Evolutionary conservation across 2,888 invertebrate species (phyloP).

Genomic region (Habroteleia sp.): DNA sequence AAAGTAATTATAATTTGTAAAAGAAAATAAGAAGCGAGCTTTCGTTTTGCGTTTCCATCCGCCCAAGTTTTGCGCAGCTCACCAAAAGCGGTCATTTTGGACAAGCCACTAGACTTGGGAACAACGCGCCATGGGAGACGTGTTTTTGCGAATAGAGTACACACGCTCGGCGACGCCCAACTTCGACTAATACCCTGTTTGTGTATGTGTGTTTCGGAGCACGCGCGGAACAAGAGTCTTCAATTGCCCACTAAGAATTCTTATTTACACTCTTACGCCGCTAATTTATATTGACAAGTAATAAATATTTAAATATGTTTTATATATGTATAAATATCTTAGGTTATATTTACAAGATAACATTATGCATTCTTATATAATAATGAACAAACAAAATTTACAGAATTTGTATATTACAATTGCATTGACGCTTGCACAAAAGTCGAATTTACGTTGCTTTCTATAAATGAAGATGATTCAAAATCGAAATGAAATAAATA

Average conservation of each 20-base stretch:
- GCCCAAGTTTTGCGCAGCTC: constrained; percentile 75
- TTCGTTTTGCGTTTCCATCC: too few species aligned
- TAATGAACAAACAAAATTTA: constrained; percentile 43
- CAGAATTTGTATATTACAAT: constrained; percentile 19
- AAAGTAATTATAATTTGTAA: too few species aligned
- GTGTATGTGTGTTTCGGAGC: constrained; percentile 65
- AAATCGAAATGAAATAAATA: constrained; percentile 4
- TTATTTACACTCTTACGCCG: constrained; percentile 71
- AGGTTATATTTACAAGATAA: constrained; percentile 60
- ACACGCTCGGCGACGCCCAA: constrained; percentile 1
- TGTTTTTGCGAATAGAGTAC: constrained; percentile 55
- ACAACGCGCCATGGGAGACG: constrained; percentile 68
- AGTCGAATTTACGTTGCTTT: not conserved
- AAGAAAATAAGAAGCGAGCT: too few species aligned
- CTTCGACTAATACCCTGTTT: constrained; percentile 72
- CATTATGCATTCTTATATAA: constrained; percentile 19
- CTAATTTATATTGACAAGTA: constrained; percentile 70
- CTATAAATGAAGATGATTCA: not conserved
- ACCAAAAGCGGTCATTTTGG: constrained; percentile 79
- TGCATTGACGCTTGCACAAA: constrained; percentile 2
- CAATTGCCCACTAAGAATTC: constrained; percentile 59
- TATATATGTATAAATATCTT: constrained; percentile 53
- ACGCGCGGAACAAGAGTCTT: constrained; percentile 52
- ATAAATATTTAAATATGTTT: constrained; percentile 69
- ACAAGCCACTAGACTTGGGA: constrained; percentile 73